Evolutionary conservation across 1,140 invertebrate species (phyloP).

Genomic region (Coelopa frigida): DNA sequence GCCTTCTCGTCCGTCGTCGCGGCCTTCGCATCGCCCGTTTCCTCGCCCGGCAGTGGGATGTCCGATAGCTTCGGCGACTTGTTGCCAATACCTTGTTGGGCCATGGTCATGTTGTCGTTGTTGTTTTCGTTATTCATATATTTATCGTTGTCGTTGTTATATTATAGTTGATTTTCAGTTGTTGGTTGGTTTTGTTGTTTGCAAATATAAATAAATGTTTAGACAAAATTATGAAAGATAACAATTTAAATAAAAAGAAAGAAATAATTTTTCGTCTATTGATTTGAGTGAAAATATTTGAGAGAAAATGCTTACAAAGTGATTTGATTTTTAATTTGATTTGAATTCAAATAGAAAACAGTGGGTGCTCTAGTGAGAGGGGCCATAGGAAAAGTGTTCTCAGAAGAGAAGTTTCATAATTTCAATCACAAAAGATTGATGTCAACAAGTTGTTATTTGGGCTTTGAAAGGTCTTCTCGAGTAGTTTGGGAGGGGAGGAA

Average conservation of each 20-base stretch:
- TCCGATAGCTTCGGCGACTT: no score
- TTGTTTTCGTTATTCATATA: slow-evolving; percentile 1
- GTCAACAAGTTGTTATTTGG: no score
- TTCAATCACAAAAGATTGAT: no score
- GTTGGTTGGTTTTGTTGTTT: no score
- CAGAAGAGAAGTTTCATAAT: no score
- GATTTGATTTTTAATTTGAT: no score
- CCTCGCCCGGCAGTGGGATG: neutral
- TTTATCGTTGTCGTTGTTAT: slow-evolving; percentile 4
- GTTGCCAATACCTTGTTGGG: no score
- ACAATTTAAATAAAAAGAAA: neutral
- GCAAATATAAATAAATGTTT: slow-evolving; percentile 7
- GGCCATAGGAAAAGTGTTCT: no score
- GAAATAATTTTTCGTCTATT: slow-evolving; percentile 3
- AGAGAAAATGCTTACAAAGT: slow-evolving; percentile 2
- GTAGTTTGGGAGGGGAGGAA: no score
- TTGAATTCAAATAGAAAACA: neutral
- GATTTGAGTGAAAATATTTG: neutral
- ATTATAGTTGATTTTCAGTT: no score
- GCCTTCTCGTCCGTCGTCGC: neutral
- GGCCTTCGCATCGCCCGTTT: neutral
- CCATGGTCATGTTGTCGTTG: slow-evolving; percentile 1
- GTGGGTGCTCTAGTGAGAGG: no score
- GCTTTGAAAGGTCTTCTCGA: no score
- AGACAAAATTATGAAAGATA: neutral